These are phyloP conservation scores for Anguilla pacifica DNA, from an alignment of 2,797 vertebrate species.

Conservation along the genomic window DNA sequence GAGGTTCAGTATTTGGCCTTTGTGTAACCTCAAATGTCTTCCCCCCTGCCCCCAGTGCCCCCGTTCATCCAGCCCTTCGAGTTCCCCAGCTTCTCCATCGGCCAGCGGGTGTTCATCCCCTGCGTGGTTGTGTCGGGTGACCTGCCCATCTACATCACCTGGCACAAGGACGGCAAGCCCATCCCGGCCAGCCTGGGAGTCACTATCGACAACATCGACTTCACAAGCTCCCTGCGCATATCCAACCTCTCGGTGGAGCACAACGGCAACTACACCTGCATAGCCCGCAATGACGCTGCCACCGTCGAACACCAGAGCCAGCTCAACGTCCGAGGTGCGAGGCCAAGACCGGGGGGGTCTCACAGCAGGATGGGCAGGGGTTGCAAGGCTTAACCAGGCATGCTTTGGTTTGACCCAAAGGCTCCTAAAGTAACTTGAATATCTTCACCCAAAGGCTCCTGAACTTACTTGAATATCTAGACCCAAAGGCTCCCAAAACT, in stretches of 20 bases:
- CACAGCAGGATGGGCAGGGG: not conserved
- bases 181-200: slow-evolving; percentile 93
- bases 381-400: too few relatives aligned
- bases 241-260: slow-evolving; percentile 96
- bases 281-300: slow-evolving; percentile 93
- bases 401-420: too few relatives aligned
- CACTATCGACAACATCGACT: slow-evolving; percentile 98
- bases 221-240: slow-evolving; percentile 96
- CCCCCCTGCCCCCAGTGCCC: slow-evolving; percentile 77
- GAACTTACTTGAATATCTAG: too few relatives aligned
- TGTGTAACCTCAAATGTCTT: not conserved
- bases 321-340: slow-evolving; percentile 92
- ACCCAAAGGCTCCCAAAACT: too few relatives aligned
- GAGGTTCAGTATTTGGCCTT: not conserved
- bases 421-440: too few relatives aligned
- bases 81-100: slow-evolving; percentile 95
- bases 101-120: slow-evolving; percentile 96
- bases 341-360: not conserved
- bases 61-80: slow-evolving; percentile 99
- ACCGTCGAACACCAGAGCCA: slow-evolving; percentile 96
- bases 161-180: slow-evolving; percentile 95
- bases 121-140: slow-evolving; percentile 98
- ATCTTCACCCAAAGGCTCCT: too few relatives aligned
- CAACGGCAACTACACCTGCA: slow-evolving; percentile 98
- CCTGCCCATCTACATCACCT: slow-evolving; percentile 94